Base-by-base conservation (phyloP, 2,113 vertebrate genomes). In the Cavia aperea region DNA sequence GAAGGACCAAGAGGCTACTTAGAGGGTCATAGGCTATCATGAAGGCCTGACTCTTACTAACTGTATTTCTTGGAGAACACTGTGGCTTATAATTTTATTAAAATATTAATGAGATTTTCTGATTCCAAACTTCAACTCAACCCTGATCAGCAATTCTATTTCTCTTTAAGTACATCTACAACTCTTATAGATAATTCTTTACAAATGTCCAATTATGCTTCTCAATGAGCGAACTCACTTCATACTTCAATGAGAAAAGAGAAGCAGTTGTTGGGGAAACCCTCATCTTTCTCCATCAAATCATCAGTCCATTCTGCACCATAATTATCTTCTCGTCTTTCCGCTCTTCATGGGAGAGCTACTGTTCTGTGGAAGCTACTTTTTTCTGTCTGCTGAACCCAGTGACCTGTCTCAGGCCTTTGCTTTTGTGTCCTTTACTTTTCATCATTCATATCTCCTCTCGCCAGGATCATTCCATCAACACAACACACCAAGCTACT, bases 21-120 rank as follows among this genome's bases (percentile, higher is more conserved):
- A 81, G 5, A 83, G 90, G 79, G 31, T 86, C 13, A 3, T 11
- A 16, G 12, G 6, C 11, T 62, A 81, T 49, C 58, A 60, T 51
- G 51, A 82, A 36, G n/a, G 11, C 7, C 33, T 65, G 29, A 10
- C 1, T 89, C 29, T 92, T 79, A 62, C 75, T 49, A 39, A n/a
- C 13, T 89, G 31, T 88, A 33, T 89, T 89, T 83, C 39, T 81
- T 65, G 83, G 60, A 92, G 49, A 92, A 81, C 85, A 33, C 62
- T 15, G 72, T 90, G 63, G 13, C 33, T 43, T 89, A 26, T 24
- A 62, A 58, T 26, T 78, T 85, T 13, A 68, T 66, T 89, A 63
- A 24, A 68, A 15, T 73, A 82, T 68, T 73, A 81, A 70, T 51
- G 83, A 65, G 82, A 92, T 72, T 89, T 93, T 83, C 54, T 87